Evolutionary conservation across 2,888 invertebrate genomes (phyloP), one percentile per base, ranked within the genome.

Genomic region (Adela reaumurella): DNA sequence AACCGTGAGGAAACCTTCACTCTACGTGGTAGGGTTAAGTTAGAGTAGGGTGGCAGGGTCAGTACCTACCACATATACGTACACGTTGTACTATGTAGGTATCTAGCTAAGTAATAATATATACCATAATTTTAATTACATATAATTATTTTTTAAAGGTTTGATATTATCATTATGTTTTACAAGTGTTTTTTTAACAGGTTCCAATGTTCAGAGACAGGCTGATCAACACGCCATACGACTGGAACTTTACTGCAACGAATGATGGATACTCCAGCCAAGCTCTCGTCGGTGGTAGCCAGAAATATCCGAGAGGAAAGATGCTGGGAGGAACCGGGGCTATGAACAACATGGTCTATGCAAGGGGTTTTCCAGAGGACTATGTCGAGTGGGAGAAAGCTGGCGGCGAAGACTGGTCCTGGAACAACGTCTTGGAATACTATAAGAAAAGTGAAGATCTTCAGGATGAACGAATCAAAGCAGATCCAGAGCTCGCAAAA

Each of bases 261-360:
- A 54, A 68, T 52, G 67, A 73, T 46, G 52, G 58, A 2, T 50
- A 51, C 35, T 59, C 70, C 1, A 67, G 74, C 44, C 73, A 71
- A 50, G 65, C 64, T 0, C 57, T 73, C 20, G 50, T 46, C 1
- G 60, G 53, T 2, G 70, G 71, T 3, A 58, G 56, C 1, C 66
- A 70, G 58, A 56, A 56, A 18, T 74, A 70, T 52, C 72, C 71
- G 1, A 65, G 74, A 1, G 74, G 72, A 14, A 66, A 56, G 54
- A 63, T 73, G 66, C 61, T 77, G 8, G 74, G 74, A 1, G 74
- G 76, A 43, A 65, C 60, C 51, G 73, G 73, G 42, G 69, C 73
- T 19, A 55, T 73, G 49, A 74, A 72, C 51, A 69, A 69, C 58
- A 73, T 74, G 74, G 61, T 76, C 10, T 74, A 76, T 55, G 57